These are phyloP conservation scores for Brachypodius melanocephalos DNA, from an alignment of 2,113 vertebrate species.

Conservation along the genomic window DNA sequence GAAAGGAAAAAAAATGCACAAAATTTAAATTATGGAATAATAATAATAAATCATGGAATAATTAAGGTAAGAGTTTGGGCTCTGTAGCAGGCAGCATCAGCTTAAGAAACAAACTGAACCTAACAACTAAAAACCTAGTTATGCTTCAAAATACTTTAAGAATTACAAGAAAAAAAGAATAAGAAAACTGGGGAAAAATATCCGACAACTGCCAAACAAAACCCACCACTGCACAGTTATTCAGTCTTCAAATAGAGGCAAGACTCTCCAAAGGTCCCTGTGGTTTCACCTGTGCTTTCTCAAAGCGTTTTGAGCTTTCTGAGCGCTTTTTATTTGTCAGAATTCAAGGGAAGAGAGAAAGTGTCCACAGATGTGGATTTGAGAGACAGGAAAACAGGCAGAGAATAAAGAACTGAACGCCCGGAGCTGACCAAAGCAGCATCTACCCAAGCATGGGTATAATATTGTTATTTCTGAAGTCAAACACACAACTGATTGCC, in stretches of 20 bases:
- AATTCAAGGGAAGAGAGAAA: neutral
- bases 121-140: neutral
- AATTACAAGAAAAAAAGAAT: accelerated
- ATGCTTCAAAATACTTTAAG: neutral
- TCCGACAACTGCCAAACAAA: accelerated
- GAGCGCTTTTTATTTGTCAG: neutral
- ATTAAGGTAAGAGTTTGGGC: too few relatives aligned
- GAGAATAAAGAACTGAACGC: neutral
- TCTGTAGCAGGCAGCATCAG: too few relatives aligned
- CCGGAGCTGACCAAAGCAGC: neutral
- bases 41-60: too few relatives aligned
- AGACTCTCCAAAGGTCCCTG: neutral
- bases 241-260: neutral
- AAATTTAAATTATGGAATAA: neutral
- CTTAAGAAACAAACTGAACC: too few relatives aligned
- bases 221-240: neutral
- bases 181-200: accelerated
- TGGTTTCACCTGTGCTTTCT: neutral
- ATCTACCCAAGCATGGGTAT: neutral
- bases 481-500: neutral
- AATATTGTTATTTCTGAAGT: neutral
- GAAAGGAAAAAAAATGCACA: neutral
- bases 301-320: neutral
- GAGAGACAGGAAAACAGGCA: neutral
- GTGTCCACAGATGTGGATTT: neutral